phyloP scores from a whole-genome alignment of 2,113 vertebrate species.

The Actenoides lindsayi region DNA sequence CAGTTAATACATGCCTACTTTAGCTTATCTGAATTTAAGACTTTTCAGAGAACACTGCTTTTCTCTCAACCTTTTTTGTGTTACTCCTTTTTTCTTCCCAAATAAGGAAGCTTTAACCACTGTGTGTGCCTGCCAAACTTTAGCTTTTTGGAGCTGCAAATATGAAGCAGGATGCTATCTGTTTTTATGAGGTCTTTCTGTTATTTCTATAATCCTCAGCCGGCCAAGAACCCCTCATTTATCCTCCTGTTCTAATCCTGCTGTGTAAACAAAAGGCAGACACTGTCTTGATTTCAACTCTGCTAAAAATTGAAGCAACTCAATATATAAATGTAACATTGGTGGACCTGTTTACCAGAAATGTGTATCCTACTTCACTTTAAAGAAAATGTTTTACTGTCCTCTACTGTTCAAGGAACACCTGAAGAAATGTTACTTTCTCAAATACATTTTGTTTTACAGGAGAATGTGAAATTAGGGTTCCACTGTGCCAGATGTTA shows the following conservation, averaged over 20 bases:
- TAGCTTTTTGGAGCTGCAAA: conserved; percentile 52
- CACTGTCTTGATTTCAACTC: neutral
- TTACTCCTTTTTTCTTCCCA: conserved; percentile 61
- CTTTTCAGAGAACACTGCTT: neutral
- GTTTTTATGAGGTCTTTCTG: conserved; percentile 63
- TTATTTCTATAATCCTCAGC: conserved; percentile 63
- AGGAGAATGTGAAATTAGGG: neutral
- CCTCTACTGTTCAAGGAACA: neutral
- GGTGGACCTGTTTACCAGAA: neutral
- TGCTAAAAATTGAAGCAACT: neutral
- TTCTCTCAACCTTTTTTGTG: conserved; percentile 12
- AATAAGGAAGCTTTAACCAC: conserved; percentile 65
- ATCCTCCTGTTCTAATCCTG: conserved; percentile 36
- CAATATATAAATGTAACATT: neutral
- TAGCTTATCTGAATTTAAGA: conserved; percentile 4
- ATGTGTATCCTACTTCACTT: neutral
- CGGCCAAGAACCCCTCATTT: conserved; percentile 51
- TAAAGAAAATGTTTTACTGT: neutral
- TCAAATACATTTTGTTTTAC: neutral
- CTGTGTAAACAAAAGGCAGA: conserved; percentile 53
- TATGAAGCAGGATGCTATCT: conserved; percentile 53
- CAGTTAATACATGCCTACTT: neutral
- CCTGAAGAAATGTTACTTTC: neutral
- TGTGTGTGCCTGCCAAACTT: conserved; percentile 48
- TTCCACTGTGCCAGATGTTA: neutral